These are phyloP conservation scores for Andrena marginata DNA, from an alignment of 2,888 invertebrate species.

Conservation along the genomic window DNA sequence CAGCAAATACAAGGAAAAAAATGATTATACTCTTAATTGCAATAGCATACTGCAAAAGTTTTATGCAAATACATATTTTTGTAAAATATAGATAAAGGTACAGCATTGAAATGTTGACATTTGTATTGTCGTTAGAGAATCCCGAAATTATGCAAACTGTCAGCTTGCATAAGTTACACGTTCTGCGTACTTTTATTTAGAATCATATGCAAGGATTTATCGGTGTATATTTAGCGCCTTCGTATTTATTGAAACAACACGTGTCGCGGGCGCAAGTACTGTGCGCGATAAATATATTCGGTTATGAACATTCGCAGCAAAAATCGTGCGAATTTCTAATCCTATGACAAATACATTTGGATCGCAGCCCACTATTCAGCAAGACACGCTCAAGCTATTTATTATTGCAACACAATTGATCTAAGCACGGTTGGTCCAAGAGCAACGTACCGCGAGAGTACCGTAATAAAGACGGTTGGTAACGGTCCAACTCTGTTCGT, in stretches of 20 bases:
- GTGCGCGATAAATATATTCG: neutral
- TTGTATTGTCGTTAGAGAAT: too few species aligned
- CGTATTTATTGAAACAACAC: conserved; percentile 1
- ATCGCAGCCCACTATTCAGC: conserved; percentile 64
- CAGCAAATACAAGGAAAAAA: too few species aligned
- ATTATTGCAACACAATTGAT: conserved; percentile 70
- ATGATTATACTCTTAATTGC: too few species aligned
- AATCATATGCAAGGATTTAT: too few species aligned
- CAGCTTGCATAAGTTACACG: too few species aligned
- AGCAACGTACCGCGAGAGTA: conserved; percentile 66
- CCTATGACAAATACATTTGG: conserved; percentile 60
- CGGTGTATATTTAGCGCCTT: neutral
- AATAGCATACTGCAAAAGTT: too few species aligned
- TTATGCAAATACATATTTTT: too few species aligned
- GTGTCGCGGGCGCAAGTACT: neutral
- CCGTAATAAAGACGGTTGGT: conserved; percentile 73
- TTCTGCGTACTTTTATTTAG: too few species aligned
- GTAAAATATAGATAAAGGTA: too few species aligned
- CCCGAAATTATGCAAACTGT: too few species aligned
- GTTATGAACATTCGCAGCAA: conserved; percentile 28
- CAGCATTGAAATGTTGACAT: too few species aligned
- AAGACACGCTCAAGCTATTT: conserved; percentile 55
- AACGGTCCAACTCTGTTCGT: conserved; percentile 66
- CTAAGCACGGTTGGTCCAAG: conserved; percentile 57
- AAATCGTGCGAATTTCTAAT: conserved; percentile 58